phyloP scores from a whole-genome alignment of 2,888 invertebrate species.

The Lutraria lutraria region DNA sequence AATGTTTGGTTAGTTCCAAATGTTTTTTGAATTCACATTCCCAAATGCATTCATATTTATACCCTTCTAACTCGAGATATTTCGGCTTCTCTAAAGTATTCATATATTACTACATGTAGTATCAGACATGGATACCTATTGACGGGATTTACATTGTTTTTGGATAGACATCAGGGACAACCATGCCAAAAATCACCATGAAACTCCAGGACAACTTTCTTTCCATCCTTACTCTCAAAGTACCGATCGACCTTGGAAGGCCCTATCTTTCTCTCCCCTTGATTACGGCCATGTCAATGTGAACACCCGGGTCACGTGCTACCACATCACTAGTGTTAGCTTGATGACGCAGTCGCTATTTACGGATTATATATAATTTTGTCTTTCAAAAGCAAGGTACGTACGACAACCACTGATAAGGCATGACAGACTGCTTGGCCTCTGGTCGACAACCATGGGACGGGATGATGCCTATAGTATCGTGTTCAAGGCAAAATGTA shows the following conservation, averaged over 20 bases:
- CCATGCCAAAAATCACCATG: slow-evolving; percentile 27
- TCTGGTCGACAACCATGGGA: slow-evolving; percentile 62
- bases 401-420: slow-evolving; percentile 62
- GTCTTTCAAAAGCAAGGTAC: slow-evolving; percentile 43
- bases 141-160: too few relatives aligned
- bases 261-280: slow-evolving; percentile 46
- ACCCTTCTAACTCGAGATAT: slow-evolving; percentile 54
- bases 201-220: slow-evolving; percentile 39
- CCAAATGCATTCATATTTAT: slow-evolving; percentile 65
- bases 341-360: too few relatives aligned
- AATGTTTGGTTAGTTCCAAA: slow-evolving; percentile 50
- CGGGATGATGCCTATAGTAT: slow-evolving; percentile 64
- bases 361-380: too few relatives aligned
- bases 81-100: slow-evolving; percentile 7
- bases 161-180: neutral
- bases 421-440: slow-evolving; percentile 60
- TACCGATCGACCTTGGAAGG: slow-evolving; percentile 55
- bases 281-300: slow-evolving; percentile 46
- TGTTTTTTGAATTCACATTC: slow-evolving; percentile 67
- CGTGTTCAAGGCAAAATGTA: slow-evolving; percentile 46
- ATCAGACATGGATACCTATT: too few relatives aligned
- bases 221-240: slow-evolving; percentile 22
- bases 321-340: too few relatives aligned
- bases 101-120: too few relatives aligned
- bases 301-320: too few relatives aligned